These are phyloP conservation scores for Amphimallon solstitiale DNA, from an alignment of 2,888 invertebrate genomes.

Conservation along the genomic window DNA sequence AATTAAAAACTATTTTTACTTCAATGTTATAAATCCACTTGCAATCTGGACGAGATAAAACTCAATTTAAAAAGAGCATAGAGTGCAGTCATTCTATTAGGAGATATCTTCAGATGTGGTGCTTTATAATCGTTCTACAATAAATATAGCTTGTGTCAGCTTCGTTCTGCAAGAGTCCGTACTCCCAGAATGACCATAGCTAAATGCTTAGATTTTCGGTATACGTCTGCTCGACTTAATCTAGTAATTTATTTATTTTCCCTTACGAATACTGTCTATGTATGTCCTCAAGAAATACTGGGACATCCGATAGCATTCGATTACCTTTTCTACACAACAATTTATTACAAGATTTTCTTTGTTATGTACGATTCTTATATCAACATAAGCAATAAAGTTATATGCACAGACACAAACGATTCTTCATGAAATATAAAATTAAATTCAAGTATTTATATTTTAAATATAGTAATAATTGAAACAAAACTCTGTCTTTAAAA, in stretches of 20 bases:
- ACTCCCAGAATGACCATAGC: no score
- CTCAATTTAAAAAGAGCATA: slow-evolving; percentile 6
- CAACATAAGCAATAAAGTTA: no score
- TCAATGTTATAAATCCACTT: slow-evolving; percentile 2
- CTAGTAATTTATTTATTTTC: slow-evolving; percentile 17
- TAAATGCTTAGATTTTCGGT: no score
- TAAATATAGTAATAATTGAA: no score
- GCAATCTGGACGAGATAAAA: neutral
- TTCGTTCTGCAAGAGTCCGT: neutral
- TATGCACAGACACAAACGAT: no score
- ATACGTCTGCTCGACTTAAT: neutral
- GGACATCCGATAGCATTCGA: neutral
- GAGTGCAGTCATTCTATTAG: neutral
- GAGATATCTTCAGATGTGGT: slow-evolving; percentile 1
- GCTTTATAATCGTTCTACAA: slow-evolving; percentile 11
- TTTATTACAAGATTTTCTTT: no score
- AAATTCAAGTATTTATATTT: no score
- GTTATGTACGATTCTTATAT: no score
- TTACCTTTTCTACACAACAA: no score
- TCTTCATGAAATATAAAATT: no score
- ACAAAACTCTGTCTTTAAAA: no score
- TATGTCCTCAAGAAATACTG: slow-evolving; percentile 19
- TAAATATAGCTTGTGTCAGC: slow-evolving; percentile 14
- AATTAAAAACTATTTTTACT: neutral
- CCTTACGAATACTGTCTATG: neutral